Conservation (phyloP, 2,113 vertebrate species). For the Archilochus colubris region DNA sequence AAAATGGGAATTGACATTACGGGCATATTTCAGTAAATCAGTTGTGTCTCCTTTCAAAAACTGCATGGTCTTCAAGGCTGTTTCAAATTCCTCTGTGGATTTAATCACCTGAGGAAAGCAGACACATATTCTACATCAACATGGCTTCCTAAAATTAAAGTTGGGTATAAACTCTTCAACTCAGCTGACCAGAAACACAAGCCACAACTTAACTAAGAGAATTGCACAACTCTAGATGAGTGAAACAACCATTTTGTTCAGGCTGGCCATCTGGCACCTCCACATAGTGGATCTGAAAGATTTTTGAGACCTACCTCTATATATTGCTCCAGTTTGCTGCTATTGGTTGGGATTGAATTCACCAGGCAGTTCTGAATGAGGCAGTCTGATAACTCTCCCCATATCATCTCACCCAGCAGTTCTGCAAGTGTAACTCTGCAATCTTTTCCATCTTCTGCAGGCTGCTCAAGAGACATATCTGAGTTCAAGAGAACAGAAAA, state of each 20-base stretch:
- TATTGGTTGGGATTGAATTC: conserved; percentile 90
- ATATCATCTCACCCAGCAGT: conserved; percentile 87
- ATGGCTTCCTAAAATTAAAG: not conserved
- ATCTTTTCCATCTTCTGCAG: conserved; percentile 45
- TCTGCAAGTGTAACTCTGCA: conserved; percentile 64
- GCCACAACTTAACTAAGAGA: not conserved
- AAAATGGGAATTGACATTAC: conserved; percentile 92
- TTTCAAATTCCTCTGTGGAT: conserved; percentile 91
- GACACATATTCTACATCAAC: accelerated
- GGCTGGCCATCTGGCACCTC: not conserved
- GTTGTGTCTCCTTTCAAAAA: conserved; percentile 86
- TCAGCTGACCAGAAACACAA: not conserved
- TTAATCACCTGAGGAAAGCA: conserved; percentile 86
- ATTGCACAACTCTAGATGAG: not conserved
- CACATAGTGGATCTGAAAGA: not conserved
- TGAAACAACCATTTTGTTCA: not conserved
- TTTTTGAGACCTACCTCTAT: conserved; percentile 77
- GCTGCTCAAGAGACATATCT: conserved; percentile 80
- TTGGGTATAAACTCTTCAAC: not conserved
- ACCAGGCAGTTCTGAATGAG: conserved; percentile 92
- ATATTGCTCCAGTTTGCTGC: conserved; percentile 90
- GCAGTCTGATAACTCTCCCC: conserved; percentile 90
- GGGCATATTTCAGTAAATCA: conserved; percentile 90
- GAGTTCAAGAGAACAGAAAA: not conserved
- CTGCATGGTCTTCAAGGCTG: conserved; percentile 84